phyloP scores from a whole-genome alignment of 2,888 invertebrate species.

The Phengaris alcon region DNA sequence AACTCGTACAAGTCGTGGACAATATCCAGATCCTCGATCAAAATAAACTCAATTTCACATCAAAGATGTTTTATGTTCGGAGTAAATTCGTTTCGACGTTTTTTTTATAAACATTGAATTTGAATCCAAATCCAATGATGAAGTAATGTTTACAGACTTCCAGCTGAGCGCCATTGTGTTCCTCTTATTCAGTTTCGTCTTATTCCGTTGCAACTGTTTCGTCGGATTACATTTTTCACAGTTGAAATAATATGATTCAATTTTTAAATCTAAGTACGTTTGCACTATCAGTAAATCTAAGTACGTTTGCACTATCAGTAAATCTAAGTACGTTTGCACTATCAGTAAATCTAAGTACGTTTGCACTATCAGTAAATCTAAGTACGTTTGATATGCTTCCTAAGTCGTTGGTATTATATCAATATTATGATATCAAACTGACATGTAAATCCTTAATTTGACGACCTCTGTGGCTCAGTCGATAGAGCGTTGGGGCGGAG shows the following conservation, averaged over 20 bases:
- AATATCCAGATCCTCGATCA: too few relatives aligned
- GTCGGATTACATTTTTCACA: not conserved
- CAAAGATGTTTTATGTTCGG: not conserved
- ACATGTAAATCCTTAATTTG: too few relatives aligned
- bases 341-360: not conserved
- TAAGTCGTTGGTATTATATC: too few relatives aligned
- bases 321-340: not conserved
- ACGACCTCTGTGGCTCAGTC: too few relatives aligned
- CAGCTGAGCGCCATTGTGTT: conserved; percentile 5
- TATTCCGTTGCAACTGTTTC: not conserved
- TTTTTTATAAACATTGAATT: conserved; percentile 7
- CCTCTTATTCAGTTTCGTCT: not conserved
- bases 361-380: not conserved
- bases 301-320: not conserved
- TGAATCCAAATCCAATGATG: not conserved
- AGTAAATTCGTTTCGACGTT: not conserved
- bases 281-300: not conserved
- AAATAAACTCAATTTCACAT: not conserved
- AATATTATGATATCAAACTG: too few relatives aligned
- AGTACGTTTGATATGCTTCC: too few relatives aligned
- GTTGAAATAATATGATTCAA: not conserved
- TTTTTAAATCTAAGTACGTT: not conserved
- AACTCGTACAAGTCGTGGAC: too few relatives aligned
- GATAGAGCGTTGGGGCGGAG: too few relatives aligned
- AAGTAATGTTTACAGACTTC: not conserved